phyloP scores from a whole-genome alignment of 2,797 vertebrate genomes.

The Delichon dasypus region DNA sequence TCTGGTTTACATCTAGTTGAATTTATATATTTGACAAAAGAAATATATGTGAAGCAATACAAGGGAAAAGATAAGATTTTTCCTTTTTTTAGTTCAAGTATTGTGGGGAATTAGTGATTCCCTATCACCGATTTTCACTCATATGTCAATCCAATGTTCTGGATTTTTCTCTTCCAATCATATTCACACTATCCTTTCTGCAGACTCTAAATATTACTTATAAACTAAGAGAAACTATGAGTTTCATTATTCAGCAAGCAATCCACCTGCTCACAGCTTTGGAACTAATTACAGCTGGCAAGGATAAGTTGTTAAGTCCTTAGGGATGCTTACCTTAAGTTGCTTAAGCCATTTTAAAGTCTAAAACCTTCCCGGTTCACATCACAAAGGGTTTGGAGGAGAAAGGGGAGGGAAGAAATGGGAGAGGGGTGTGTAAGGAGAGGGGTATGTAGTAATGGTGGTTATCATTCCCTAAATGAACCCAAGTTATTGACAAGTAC shows the following conservation, averaged over 20 bases:
- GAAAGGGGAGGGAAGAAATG: background rate
- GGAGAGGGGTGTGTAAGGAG: rapidly evolving
- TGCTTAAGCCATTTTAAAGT: background rate
- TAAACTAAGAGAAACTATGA: background rate
- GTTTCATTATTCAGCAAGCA: background rate
- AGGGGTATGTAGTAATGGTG: rapidly evolving
- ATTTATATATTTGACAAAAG: background rate
- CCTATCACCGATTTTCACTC: background rate
- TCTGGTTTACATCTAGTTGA: background rate
- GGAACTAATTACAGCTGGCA: background rate
- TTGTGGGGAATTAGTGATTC: background rate
- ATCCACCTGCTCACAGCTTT: background rate
- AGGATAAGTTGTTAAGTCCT: background rate
- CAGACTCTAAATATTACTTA: background rate
- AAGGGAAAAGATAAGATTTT: rapidly evolving
- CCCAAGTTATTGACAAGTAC: background rate
- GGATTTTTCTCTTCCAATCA: background rate
- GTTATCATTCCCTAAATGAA: background rate
- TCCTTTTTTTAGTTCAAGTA: background rate
- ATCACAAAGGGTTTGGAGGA: background rate
- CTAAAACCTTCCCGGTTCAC: background rate
- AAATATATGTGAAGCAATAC: background rate
- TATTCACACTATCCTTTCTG: background rate
- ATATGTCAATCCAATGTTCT: background rate
- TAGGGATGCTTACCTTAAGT: background rate